These are phyloP conservation scores for Ictalurus furcatus DNA, from an alignment of 2,113 vertebrate species.

Conservation along the genomic window DNA sequence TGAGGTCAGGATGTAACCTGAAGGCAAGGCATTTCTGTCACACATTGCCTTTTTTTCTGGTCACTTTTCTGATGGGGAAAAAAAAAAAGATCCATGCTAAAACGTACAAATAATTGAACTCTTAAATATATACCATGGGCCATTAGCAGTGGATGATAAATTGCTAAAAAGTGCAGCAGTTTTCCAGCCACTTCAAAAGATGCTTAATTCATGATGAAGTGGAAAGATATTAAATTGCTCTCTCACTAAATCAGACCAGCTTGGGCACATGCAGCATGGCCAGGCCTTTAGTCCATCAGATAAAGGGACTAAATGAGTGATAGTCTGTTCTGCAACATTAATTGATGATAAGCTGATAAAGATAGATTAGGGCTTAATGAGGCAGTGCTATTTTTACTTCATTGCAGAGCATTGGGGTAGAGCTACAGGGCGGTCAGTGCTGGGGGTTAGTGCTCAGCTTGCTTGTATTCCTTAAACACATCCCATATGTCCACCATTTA, in stretches of 20 bases:
- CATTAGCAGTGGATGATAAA: not conserved
- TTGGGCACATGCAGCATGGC: constrained; percentile 18
- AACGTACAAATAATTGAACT: not conserved
- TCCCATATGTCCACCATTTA: not conserved
- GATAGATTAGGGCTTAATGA: constrained; percentile 63
- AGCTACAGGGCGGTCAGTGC: constrained; percentile 14
- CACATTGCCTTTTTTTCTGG: not conserved
- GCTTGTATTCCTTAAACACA: not conserved
- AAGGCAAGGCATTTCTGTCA: constrained; percentile 16
- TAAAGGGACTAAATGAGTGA: constrained; percentile 69
- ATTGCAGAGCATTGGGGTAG: not conserved
- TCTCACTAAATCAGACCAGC: constrained; percentile 26
- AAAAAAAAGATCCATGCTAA: not conserved
- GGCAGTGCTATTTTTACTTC: constrained; percentile 62
- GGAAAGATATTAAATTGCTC: constrained; percentile 3
- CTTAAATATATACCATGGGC: not conserved
- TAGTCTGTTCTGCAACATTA: constrained; percentile 62
- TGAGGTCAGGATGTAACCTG: constrained; percentile 37
- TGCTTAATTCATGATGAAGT: constrained; percentile 20
- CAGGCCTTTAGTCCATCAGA: constrained; percentile 53
- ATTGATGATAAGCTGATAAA: constrained; percentile 75
- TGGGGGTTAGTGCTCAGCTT: not conserved
- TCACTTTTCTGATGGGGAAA: not conserved
- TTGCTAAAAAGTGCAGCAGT: not conserved
- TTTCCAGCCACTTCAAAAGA: constrained; percentile 25